Base-by-base conservation (phyloP, 2,888 invertebrate species). In the Aleiodes leptofemur region DNA sequence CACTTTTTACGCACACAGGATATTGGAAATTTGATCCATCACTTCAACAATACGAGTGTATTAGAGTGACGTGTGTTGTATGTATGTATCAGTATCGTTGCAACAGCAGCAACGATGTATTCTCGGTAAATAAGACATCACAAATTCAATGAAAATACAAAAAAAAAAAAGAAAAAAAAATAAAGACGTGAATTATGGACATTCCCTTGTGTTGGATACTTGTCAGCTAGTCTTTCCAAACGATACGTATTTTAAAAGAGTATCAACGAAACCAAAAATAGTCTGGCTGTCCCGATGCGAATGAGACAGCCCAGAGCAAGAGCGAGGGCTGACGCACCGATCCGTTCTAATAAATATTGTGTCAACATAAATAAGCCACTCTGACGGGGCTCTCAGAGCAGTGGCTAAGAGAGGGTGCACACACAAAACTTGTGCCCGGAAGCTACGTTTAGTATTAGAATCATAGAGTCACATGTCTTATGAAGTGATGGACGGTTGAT, bases 321-420 rank as follows among this genome's bases (percentile, higher is more conserved):
- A 16, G 9, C 64, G 82, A 78, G 82, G 81, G 81, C 73, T 82
- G 78, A 79, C 79, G 82, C 85, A 85, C 86, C 88, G 88, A 89
- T 89, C 88, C 88, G 86, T 89, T 86, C 89, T 88, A 89, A 89
- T 89, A 88, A 89, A 89, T 89, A 89, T 88, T 87, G 87, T 88
- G 88, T 89, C 88, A 87, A 86, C 88, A 86, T 89, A 88, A 89
- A 89, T 89, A 89, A 89, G 86, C 86, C 82, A 82, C 55, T 68
- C 59, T 29, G 23, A 69, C 68, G 72, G 77, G 64, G 43, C 64
- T 64, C 64, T 64, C 64, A 64, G 23, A 23, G 43, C 14, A 48
- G 59, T 34, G 34, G 77, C 73, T 74, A 69, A 55, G 69, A 73
- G 69, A 70, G 69, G 61, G 71, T 29, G 53, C 43, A 43, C 43